Evolutionary conservation across 1,140 invertebrate genomes (phyloP), one percentile per base, ranked within the genome.

Genomic region (Pantala flavescens): DNA sequence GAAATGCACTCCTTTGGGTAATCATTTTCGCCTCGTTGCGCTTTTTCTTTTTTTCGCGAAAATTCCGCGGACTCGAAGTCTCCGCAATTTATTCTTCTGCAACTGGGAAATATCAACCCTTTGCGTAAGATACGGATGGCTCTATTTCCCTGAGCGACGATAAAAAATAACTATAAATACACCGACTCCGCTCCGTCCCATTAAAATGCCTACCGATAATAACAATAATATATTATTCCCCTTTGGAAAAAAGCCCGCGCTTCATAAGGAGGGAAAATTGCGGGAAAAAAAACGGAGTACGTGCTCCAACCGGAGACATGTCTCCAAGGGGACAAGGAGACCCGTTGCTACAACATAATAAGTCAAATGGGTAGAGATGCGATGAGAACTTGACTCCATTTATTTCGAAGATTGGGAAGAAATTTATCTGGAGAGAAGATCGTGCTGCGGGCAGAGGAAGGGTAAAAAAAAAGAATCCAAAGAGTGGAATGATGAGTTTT

Each of bases 141-240:
- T 36, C 28, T 36, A 36, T 36, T 36, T 36, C 28, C 28, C 28
- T 36, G 3, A 36, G 28, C 9, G 28, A 9, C 28, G 28, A 36
- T 36, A 36, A 36, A 36, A 36, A 36, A 36, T 36, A 36, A 36
- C 28, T 36, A 36, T 36, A 36, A 36, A 36, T 36, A 36, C 28
- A n/a, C n/a, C n/a, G n/a, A n/a, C n/a, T n/a, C n/a, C n/a, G n/a
- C n/a, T 36, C 28, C 28, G 28, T 36, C 12, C 49, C n/a, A 19
- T 63, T 63, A 63, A 63, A 63, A 63, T 21, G 14, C 49, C n/a
- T 21, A 21, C 14, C 49, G 49, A 63, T 63, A 63, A 63, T 63
- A 63, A 63, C 49, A 63, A 63, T 63, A 63, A 63, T 63, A 63
- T 63, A 63, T 63, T 63, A 63, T 63, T 63, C 49, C n/a, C 49